Evolutionary conservation across 1,140 invertebrate species (phyloP), one percentile per base, ranked within the genome.

Genomic region (Camponotus vicinus): DNA sequence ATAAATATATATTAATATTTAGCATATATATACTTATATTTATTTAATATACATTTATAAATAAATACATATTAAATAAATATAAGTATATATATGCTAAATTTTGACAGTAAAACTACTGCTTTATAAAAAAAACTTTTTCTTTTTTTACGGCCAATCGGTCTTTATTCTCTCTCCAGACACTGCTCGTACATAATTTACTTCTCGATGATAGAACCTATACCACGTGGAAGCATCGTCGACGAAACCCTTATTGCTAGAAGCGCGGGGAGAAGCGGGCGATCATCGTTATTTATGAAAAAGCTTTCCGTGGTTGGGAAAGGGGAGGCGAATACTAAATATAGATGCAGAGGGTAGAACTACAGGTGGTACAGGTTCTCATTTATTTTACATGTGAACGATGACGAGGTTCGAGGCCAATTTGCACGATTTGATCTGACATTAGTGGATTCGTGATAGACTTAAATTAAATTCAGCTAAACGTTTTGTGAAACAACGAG

Each of bases 211-310:
- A 76, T 34, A 49, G 59, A 78, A 61, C 18, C 55, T 78, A 78
- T 42, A 45, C 40, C 59, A 45, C 64, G 59, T 45, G 75, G 27
- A 45, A 64, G 42, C 11, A 59, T 77, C 40, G 18, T n/a, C 57
- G 37, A 9, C 73, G 3, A 70, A 77, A 63, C 69, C 63, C 42
- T 83, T 49, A 55, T 64, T 61, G 55, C 59, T 3, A 5, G 49
- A 18, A 21, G 61, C 80, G n/a, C 45, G 55, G 87, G 37, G 61
- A 27, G 8, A 13, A 80, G 85, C 27, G 27, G 69, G 63, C 69
- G 59, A 63, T 91, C 92, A 77, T 87, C 89, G 88, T 90, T 92
- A 90, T 89, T 88, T 83, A 88, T 67, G 80, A 52, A 76, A 82
- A 86, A 61, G 32, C 69, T 83, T 57, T 61, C 45, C 32, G 66